These are phyloP conservation scores for Mastacembelus armatus DNA, from an alignment of 2,797 vertebrate genomes.

Conservation along the genomic window DNA sequence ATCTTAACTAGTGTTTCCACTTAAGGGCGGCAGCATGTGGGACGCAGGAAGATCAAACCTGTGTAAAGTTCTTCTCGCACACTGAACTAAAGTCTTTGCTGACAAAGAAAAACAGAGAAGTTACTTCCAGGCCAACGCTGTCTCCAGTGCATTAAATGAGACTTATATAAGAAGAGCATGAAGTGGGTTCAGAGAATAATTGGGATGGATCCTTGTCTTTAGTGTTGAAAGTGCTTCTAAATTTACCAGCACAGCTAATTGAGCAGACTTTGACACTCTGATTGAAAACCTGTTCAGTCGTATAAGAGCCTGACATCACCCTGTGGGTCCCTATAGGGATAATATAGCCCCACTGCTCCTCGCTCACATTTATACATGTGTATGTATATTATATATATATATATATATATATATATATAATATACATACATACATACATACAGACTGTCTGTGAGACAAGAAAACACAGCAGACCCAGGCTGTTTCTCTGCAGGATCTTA, in stretches of 20 bases:
- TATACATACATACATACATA: no score
- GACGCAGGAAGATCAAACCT: slow-evolving; percentile 32
- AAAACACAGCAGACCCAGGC: no score
- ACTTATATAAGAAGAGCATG: slow-evolving; percentile 5
- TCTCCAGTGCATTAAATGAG: slow-evolving; percentile 26
- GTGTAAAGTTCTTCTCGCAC: slow-evolving; percentile 31
- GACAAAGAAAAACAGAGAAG: slow-evolving; percentile 28
- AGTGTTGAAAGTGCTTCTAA: background rate
- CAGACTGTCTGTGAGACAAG: no score
- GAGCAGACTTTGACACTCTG: background rate
- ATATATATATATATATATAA: no score
- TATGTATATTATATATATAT: no score
- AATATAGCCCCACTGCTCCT: background rate
- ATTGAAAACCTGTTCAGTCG: no score
- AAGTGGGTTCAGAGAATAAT: slow-evolving; percentile 6
- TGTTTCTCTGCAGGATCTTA: no score
- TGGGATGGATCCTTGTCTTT: slow-evolving; percentile 8
- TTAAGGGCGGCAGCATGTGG: slow-evolving; percentile 17
- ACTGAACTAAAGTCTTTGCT: slow-evolving; percentile 29
- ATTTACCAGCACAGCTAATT: background rate
- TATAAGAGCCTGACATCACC: no score
- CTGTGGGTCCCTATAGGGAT: no score
- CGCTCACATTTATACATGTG: no score
- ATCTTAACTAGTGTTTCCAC: slow-evolving; percentile 57
- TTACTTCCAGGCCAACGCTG: slow-evolving; percentile 1